Conservation (phyloP, 1,140 invertebrate species). For the Chrysomallon squamiferum region DNA sequence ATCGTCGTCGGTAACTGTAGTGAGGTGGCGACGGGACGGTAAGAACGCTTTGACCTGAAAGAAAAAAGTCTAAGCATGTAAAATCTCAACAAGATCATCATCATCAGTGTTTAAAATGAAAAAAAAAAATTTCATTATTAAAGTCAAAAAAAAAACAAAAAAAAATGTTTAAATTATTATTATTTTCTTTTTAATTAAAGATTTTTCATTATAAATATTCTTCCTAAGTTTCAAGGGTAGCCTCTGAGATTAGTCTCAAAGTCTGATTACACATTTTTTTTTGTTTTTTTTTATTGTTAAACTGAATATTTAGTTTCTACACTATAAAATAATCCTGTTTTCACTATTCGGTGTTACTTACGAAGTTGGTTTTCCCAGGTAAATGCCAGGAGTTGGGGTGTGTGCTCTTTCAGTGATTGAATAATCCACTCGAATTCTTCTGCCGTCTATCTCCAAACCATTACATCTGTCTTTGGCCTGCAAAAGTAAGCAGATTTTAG, state of each 20-base stretch:
- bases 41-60: constrained; percentile 32
- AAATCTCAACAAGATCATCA: constrained; percentile 31
- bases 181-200: too few species aligned
- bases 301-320: too few species aligned
- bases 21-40: constrained; percentile 40
- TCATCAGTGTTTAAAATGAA: background rate
- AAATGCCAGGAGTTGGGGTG: constrained; percentile 96
- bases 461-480: constrained; percentile 90
- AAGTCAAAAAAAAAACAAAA: too few species aligned
- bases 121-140: constrained; percentile 5
- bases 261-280: too few species aligned
- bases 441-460: constrained; percentile 93
- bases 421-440: constrained; percentile 93
- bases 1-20: constrained; percentile 60
- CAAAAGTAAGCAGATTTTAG: constrained; percentile 17
- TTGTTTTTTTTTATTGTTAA: too few species aligned
- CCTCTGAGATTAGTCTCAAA: too few species aligned
- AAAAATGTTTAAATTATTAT: too few species aligned
- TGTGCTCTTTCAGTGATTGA: constrained; percentile 97
- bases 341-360: constrained; percentile 21
- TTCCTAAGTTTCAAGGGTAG: too few species aligned
- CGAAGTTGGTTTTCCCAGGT: constrained; percentile 90
- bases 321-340: too few species aligned
- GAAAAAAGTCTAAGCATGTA: too few species aligned
- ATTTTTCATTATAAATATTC: too few species aligned